Percentiles rank a stretch among this genome's conserved stretches.
Evolutionary conservation across 2,888 invertebrate species (phyloP).

Genomic region (Andrena fulva): DNA sequence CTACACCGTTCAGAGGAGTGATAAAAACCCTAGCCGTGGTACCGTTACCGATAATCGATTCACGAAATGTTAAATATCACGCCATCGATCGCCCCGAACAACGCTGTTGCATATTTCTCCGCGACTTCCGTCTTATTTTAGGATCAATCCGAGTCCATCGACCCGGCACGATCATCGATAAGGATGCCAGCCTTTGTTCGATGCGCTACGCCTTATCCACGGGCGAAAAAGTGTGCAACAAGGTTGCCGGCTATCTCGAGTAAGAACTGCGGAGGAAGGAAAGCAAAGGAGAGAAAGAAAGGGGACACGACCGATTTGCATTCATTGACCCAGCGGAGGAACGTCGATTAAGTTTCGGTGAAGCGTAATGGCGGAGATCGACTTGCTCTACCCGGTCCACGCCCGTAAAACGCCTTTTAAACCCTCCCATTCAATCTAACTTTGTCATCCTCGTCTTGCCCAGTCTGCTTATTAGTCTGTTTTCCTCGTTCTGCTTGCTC

Average conservation of each 20-base stretch:
- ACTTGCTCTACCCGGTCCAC: conserved; percentile 35
- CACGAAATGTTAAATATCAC: conserved; percentile 3
- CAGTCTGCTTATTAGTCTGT: conserved; percentile 17
- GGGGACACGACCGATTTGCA: conserved; percentile 60
- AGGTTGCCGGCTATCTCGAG: conserved; percentile 21
- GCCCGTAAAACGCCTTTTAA: conserved; percentile 50
- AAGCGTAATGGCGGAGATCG: conserved; percentile 60
- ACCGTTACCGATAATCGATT: background rate
- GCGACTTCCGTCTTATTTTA: conserved; percentile 40
- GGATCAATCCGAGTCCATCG: conserved; percentile 26
- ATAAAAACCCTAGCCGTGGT: background rate
- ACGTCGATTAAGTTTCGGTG: conserved; percentile 61
- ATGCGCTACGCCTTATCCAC: background rate
- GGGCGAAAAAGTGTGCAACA: conserved; percentile 9
- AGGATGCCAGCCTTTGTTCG: conserved; percentile 24
- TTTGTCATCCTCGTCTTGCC: background rate
- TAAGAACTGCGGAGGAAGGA: background rate
- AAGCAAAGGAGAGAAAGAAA: conserved; percentile 2
- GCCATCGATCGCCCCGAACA: background rate
- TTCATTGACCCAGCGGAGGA: conserved; percentile 59
- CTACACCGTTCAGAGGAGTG: too few relatives aligned
- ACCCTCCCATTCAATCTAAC: conserved; percentile 37
- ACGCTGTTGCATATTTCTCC: background rate
- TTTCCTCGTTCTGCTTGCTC: background rate
- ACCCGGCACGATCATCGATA: conserved; percentile 31